Conservation (phyloP, 92 coral and sea anemone species). For the Actinernus sp. region DNA sequence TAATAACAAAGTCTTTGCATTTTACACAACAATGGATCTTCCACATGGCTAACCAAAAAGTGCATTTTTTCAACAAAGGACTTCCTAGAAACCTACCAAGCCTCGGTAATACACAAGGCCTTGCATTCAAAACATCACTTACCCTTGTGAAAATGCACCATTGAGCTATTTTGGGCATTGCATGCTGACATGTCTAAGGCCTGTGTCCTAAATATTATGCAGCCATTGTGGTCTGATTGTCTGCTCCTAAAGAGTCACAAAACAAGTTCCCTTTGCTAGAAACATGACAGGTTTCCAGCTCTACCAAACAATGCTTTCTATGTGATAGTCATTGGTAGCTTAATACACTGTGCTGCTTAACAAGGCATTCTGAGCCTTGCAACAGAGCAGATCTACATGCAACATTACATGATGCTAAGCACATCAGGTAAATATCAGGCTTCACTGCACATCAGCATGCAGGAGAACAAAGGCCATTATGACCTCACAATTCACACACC, state of each 20-base stretch:
- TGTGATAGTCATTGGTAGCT: no score
- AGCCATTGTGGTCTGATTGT: neutral
- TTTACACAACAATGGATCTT: no score
- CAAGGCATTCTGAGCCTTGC: neutral
- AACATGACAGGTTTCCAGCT: conserved; percentile 21
- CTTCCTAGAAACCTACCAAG: no score
- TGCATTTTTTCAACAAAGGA: no score
- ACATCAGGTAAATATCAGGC: conserved; percentile 16
- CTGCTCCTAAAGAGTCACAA: neutral
- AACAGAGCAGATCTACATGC: conserved; percentile 16
- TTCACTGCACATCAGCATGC: conserved; percentile 32
- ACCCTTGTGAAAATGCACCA: conserved; percentile 13
- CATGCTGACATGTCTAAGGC: conserved; percentile 46
- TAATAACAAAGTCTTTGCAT: no score
- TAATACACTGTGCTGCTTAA: neutral
- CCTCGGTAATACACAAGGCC: neutral
- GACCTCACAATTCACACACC: conserved; percentile 10
- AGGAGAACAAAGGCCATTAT: conserved; percentile 5
- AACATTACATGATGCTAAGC: conserved; percentile 22
- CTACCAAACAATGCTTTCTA: neutral
- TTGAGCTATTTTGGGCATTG: conserved; percentile 18
- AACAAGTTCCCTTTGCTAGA: conserved; percentile 8
- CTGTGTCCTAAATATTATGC: conserved; percentile 22
- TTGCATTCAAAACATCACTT: neutral
- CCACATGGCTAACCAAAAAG: no score